Conservation (phyloP, 2,888 invertebrate species). For the Actias luna region DNA sequence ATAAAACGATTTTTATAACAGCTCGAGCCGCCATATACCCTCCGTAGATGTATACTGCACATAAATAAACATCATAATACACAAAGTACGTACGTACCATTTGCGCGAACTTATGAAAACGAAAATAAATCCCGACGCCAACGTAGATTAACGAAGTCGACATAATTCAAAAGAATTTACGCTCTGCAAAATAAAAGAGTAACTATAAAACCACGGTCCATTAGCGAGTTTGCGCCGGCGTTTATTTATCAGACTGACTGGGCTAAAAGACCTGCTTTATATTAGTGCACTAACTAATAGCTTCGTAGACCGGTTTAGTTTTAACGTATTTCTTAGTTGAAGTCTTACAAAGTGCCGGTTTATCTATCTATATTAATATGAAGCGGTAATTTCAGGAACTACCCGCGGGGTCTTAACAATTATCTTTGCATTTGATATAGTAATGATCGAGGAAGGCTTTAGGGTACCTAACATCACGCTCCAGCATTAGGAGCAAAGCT, state of each 20-base stretch:
- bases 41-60: too few species aligned
- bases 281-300: conserved; percentile 8
- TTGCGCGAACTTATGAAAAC: neutral
- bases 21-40: too few species aligned
- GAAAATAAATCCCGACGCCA: neutral
- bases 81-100: neutral
- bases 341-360: neutral
- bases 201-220: conserved; percentile 9
- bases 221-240: conserved; percentile 1
- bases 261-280: neutral
- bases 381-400: too few species aligned
- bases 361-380: too few species aligned
- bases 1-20: too few species aligned
- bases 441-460: too few species aligned
- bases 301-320: neutral
- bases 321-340: neutral
- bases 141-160: neutral
- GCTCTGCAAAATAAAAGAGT: conserved; percentile 7
- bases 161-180: conserved; percentile 5
- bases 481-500: too few species aligned
- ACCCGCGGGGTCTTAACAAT: too few species aligned
- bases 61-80: neutral
- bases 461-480: too few species aligned
- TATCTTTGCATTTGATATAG: too few species aligned
- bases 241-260: conserved; percentile 6